Evolutionary conservation across 2,113 vertebrate species (phyloP), one percentile per base, ranked within the genome.

Genomic region (Astur gentilis): DNA sequence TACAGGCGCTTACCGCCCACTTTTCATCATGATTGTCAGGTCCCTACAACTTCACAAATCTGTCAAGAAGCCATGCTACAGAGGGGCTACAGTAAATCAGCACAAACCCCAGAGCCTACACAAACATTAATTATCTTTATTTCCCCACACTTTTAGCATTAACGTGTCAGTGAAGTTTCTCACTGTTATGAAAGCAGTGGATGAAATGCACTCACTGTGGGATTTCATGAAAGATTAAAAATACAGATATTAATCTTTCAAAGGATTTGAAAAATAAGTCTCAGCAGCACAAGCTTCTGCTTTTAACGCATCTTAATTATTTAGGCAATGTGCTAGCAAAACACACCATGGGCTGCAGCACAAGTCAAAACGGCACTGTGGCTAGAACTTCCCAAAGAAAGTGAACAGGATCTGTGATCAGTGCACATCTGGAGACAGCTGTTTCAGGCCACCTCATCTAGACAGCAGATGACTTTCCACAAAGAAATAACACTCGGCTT

Each of bases 221-320:
- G 81, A 93, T 93, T 90, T 96, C 95, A 97, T 96, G 81, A 67
- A 95, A 96, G 83, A 97, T 94, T 97, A 91, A 95, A 97, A 93
- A 90, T 80, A 93, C 38, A 84, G 90, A 94, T 88, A 98, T 98
- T 97, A 98, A 98, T 98, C 97, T 98, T 98, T 98, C 96, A 98
- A 91, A 97, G 84, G 96, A 92, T 88, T 79, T 72, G 71, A 97
- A 98, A 96, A 95, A 92, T 95, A 97, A 96, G 94, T 82, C 91
- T 94, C 94, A 85, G 95, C 81, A 93, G 81, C 71, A 96, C 95
- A 94, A 96, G 95, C 83, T 92, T 95, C 93, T 97, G 95, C 97
- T 97, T 98, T 97, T 97, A 98, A 98, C 55, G 90, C 49, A 96
- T 80, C 95, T 98, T 97, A 98, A 98, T 98, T 98, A 98, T 98